These are phyloP conservation scores for Erinaceus europaeus DNA, from an alignment of 2,113 vertebrate species.

Conservation along the genomic window DNA sequence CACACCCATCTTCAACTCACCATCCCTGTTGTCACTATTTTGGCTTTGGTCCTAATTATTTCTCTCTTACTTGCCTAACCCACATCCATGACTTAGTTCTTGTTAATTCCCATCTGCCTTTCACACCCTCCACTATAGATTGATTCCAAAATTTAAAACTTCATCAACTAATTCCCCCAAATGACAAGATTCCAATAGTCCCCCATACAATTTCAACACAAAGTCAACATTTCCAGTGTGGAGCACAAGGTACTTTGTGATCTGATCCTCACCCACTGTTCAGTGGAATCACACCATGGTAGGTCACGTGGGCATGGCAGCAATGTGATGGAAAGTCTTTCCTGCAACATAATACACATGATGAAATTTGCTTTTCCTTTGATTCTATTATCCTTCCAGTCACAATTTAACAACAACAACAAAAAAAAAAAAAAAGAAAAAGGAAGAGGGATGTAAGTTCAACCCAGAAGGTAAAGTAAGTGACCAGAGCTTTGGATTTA, in stretches of 20 bases:
- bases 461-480: too few relatives aligned
- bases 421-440: neutral
- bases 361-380: neutral
- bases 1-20: neutral
- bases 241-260: neutral
- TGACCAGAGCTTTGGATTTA: too few relatives aligned
- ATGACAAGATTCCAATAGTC: neutral
- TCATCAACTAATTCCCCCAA: conserved; percentile 41
- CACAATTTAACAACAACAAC: neutral
- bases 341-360: neutral
- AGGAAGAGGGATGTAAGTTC: too few relatives aligned
- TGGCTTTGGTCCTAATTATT: conserved; percentile 53
- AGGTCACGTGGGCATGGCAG: neutral
- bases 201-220: neutral
- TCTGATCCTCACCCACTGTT: neutral
- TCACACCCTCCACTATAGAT: conserved; percentile 22
- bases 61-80: conserved; percentile 8
- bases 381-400: neutral
- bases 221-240: neutral
- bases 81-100: conserved; percentile 24
- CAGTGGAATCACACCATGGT: too few relatives aligned
- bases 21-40: neutral
- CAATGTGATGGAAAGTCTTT: neutral
- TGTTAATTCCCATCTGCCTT: conserved; percentile 55
- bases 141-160: conserved; percentile 49